Conservation (phyloP, 2,797 vertebrate species). For the Eupleurogrammus muticus region DNA sequence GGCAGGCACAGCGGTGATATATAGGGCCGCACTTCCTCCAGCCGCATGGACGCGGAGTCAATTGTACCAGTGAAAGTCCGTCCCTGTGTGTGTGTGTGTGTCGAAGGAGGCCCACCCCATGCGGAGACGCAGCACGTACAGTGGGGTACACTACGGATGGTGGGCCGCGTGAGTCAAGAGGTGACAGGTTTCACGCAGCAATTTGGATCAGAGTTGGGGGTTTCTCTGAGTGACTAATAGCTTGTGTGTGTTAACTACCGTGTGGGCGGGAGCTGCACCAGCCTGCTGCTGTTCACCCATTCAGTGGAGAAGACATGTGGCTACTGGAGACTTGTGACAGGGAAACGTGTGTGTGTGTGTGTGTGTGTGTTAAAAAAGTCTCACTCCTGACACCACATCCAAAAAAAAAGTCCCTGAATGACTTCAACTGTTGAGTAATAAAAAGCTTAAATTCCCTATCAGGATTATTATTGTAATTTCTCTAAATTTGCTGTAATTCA, state of each 20-base stretch:
- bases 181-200: conserved; percentile 9
- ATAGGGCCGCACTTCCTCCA: conserved; percentile 70
- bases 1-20: conserved; percentile 68
- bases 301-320: conserved; percentile 44
- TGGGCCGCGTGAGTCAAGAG: neutral
- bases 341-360: neutral
- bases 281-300: conserved; percentile 57
- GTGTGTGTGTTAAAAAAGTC: too few species aligned
- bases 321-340: conserved; percentile 14
- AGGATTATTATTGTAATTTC: neutral
- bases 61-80: conserved; percentile 44
- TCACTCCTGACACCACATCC: too few species aligned
- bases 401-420: neutral
- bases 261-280: conserved; percentile 54
- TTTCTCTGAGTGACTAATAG: conserved; percentile 41
- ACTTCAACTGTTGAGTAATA: neutral
- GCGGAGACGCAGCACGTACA: neutral
- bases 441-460: too few species aligned
- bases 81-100: neutral
- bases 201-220: conserved; percentile 8
- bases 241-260: conserved; percentile 18
- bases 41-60: conserved; percentile 37
- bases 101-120: neutral
- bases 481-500: neutral
- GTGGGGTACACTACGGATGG: neutral